Evolutionary conservation across 2,113 vertebrate species (phyloP).

Genomic region (Osmerus eperlanus): DNA sequence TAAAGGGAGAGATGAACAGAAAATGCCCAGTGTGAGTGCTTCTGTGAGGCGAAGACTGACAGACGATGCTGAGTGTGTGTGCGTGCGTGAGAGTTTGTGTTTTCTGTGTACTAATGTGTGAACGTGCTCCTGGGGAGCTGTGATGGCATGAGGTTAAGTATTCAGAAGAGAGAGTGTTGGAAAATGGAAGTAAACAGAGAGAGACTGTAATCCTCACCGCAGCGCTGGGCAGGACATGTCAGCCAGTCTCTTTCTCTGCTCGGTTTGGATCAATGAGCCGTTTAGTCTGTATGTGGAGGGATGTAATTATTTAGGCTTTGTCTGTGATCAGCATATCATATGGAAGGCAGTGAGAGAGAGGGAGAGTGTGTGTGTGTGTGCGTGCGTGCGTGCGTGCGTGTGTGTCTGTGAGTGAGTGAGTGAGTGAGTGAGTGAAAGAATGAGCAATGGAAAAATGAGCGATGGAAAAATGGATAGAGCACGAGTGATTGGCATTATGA

Average conservation of each 20-base stretch:
- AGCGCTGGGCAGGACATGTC: constrained; percentile 22
- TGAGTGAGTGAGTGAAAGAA: constrained; percentile 4
- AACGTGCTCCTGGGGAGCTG: not conserved
- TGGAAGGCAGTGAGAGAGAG: not conserved
- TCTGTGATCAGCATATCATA: constrained; percentile 6
- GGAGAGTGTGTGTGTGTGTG: not conserved
- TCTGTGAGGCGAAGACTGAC: not conserved
- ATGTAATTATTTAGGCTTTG: constrained; percentile 14
- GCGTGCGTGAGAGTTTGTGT: not conserved
- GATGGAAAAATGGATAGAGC: too few relatives aligned
- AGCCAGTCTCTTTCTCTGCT: constrained; percentile 28
- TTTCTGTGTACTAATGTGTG: constrained; percentile 1
- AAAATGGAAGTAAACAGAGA: constrained; percentile 6
- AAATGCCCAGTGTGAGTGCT: not conserved
- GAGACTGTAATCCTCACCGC: constrained; percentile 12
- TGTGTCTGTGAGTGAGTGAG: not conserved
- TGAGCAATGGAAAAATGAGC: not conserved
- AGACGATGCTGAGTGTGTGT: not conserved
- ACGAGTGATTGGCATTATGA: not conserved
- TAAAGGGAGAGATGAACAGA: too few relatives aligned
- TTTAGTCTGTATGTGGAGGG: constrained; percentile 24
- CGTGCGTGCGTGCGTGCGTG: constrained; percentile 5
- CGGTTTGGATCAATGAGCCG: not conserved
- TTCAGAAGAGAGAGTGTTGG: constrained; percentile 1
- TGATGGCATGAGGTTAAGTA: not conserved